Evolutionary conservation across 2,888 invertebrate species (phyloP).

Genomic region (Eupeodes luniger): DNA sequence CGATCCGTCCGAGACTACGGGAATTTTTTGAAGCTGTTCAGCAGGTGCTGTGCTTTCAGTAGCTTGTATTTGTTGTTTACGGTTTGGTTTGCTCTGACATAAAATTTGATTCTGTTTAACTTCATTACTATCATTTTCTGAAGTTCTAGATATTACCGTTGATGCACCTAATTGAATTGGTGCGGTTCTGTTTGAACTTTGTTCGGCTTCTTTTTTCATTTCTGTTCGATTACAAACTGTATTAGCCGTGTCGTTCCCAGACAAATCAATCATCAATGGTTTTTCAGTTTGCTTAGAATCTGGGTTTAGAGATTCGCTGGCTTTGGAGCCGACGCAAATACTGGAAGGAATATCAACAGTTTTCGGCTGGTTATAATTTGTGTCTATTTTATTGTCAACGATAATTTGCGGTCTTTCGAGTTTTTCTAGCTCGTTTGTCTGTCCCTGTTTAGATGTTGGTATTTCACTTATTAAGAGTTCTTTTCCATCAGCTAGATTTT

Average conservation of each 20-base stretch:
- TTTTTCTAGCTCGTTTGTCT: conserved; percentile 77
- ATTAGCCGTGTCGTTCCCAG: neutral
- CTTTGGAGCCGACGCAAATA: conserved; percentile 21
- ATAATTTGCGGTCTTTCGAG: conserved; percentile 62
- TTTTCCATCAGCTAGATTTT: conserved; percentile 78
- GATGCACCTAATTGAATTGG: conserved; percentile 19
- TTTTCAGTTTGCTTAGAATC: conserved; percentile 29
- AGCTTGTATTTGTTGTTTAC: neutral
- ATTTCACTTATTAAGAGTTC: conserved; percentile 84
- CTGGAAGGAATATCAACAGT: neutral
- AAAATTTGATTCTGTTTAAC: conserved; percentile 15
- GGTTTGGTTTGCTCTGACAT: neutral
- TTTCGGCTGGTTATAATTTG: conserved; percentile 44
- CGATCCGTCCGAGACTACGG: neutral
- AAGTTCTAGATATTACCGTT: conserved; percentile 52
- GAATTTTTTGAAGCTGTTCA: conserved; percentile 7
- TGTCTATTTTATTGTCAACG: conserved; percentile 59
- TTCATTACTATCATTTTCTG: conserved; percentile 41
- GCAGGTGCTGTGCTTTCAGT: conserved; percentile 4
- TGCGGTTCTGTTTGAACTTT: neutral
- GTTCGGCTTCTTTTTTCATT: conserved; percentile 51
- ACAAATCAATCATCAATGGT: conserved; percentile 6
- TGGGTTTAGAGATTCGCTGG: conserved; percentile 24
- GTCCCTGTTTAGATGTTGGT: conserved; percentile 6
- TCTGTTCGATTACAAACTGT: conserved; percentile 10